phyloP scores from a whole-genome alignment of 1,140 invertebrate genomes.

The Reticulitermes speratus region DNA sequence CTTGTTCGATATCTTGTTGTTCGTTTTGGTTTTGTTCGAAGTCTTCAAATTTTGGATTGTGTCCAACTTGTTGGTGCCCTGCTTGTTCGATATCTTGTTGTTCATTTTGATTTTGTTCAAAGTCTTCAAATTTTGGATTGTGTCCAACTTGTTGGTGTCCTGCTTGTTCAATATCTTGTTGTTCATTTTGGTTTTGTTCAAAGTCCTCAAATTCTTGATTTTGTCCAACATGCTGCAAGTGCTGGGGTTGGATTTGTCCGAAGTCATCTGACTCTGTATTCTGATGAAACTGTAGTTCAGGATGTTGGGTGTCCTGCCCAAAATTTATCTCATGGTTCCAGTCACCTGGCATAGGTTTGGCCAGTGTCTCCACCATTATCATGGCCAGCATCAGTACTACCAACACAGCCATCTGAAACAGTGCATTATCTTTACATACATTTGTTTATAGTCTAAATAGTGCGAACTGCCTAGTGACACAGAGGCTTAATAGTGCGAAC shows the following conservation, averaged over 20 bases:
- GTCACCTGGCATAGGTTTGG: neutral
- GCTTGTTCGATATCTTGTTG: too few species aligned
- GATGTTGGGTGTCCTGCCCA: neutral
- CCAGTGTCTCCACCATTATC: neutral
- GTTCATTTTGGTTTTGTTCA: neutral
- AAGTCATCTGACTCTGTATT: neutral
- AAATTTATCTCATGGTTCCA: neutral
- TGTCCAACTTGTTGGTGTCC: neutral
- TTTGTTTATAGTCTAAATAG: too few species aligned
- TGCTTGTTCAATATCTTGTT: neutral
- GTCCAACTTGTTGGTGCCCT: neutral
- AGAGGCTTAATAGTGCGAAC: neutral
- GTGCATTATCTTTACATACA: neutral
- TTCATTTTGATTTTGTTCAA: neutral
- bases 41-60: neutral
- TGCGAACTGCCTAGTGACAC: too few species aligned
- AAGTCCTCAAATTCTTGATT: slow-evolving; percentile 13
- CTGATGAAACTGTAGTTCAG: slow-evolving; percentile 17
- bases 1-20: slow-evolving; percentile 12
- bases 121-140: neutral
- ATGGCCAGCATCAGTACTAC: neutral
- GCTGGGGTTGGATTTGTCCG: neutral
- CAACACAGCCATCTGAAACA: neutral
- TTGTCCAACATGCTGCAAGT: neutral
- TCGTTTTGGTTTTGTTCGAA: slow-evolving; percentile 18